Base-by-base conservation (phyloP, 2,888 invertebrate species). In the Candidula unifasciata region DNA sequence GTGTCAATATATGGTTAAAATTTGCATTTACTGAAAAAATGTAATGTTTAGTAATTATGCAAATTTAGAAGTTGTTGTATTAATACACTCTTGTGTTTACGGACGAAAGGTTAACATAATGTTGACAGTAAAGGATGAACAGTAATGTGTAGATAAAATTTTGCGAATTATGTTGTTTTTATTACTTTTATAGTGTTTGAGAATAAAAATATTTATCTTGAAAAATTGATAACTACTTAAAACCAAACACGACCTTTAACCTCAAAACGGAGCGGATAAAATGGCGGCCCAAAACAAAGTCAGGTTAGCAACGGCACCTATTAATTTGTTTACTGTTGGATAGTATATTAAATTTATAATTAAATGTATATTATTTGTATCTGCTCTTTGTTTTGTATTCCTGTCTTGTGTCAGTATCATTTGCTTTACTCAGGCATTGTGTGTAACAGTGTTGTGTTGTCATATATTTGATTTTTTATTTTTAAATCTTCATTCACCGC, bases 51-150 rank as follows among this genome's bases (percentile, higher is more conserved):
- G 66, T 79, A 79, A 79, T 79, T 79, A 83, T 73, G 71, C 73
- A 83, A 83, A 83, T 54, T 73, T 73, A 71, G 57, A 73, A 37
- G 37, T 71, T 80, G 37, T 71, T 80, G 85, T 77, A 85, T 81
- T 81, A 78, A 77, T 85, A 71, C 77, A 74, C 69, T n/a, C 44
- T 52, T 77, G 68, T 85, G 81, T 84, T 80, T 81, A 76, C 83
- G 83, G 83, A 83, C 57, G 71, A 80, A 83, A 76, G 84, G 84
- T 84, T 66, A 84, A 84, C 80, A 84, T 84, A 80, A 80, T 76
- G 76, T 80, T 84, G 84, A 84, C 84, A 80, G 74, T 69, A 68
- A 84, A 80, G 44, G 33, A 35, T 64, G 66, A 73, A 71, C 21
- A 21, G 6, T n/a, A 57, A 16, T 35, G 57, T 57, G 68, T 52